Percentiles rank a stretch among this genome's conserved stretches.
Evolutionary conservation across 2,888 invertebrate species (phyloP).

Genomic region (Dasysyrphus albostriatus): DNA sequence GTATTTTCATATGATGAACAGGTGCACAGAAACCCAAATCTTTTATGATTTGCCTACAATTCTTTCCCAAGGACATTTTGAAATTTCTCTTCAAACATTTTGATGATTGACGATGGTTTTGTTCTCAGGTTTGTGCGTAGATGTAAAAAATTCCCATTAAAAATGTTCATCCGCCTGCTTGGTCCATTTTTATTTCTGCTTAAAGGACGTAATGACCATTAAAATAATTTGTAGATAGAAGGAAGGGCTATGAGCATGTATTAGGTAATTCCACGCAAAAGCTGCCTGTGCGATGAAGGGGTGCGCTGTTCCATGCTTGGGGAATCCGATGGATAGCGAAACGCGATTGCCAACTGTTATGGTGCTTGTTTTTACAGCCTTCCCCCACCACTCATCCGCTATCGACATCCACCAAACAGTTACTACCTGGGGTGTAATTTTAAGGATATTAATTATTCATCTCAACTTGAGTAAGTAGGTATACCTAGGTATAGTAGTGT

Average conservation of each 20-base stretch:
- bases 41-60: background rate
- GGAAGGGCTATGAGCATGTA: slow-evolving; percentile 31
- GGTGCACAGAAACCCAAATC: background rate
- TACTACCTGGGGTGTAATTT: slow-evolving; percentile 72
- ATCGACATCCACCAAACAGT: slow-evolving; percentile 45
- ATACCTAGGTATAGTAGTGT: background rate
- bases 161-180: slow-evolving; percentile 41
- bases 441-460: slow-evolving; percentile 76
- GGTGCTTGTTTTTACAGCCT: slow-evolving; percentile 34
- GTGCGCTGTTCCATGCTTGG: slow-evolving; percentile 63
- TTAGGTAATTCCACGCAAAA: slow-evolving; percentile 45
- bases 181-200: slow-evolving; percentile 34
- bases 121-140: slow-evolving; percentile 28
- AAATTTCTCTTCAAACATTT: background rate
- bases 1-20: background rate
- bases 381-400: slow-evolving; percentile 1
- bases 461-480: slow-evolving; percentile 53
- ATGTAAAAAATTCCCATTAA: slow-evolving; percentile 67
- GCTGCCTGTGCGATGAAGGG: slow-evolving; percentile 65
- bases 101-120: slow-evolving; percentile 21
- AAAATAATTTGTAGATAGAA: slow-evolving; percentile 78
- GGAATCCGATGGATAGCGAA: slow-evolving; percentile 61
- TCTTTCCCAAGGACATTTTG: slow-evolving; percentile 10
- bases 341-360: slow-evolving; percentile 31
- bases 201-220: slow-evolving; percentile 79